Evolutionary conservation across 2,113 vertebrate genomes (phyloP), one percentile per base, ranked within the genome.

Genomic region (Phalacrocorax carbo): DNA sequence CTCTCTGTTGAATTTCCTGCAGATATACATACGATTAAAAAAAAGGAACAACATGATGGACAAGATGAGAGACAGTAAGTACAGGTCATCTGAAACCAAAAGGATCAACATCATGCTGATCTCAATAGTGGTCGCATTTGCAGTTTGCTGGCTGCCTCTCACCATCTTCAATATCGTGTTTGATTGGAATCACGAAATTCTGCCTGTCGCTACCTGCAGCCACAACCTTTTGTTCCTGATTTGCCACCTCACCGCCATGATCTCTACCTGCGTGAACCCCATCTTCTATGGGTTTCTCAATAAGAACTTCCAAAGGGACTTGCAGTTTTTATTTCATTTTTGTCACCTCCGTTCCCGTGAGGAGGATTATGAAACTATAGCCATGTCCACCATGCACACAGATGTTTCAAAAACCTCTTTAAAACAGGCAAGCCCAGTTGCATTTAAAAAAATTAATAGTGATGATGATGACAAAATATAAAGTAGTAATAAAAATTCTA

Each of bases 271-370:
- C 10, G 98, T 99, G 90, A 99, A 99, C 94, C 99, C 99, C 8
- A 98, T 99, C 76, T 99, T 99, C 97, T 99, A 99, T 1, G 99
- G 99, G 27, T 99, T 99, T 95, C 98, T 99, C 70, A 99, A 99
- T 96, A 99, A 99, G 95, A 99, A 99, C 88, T 99, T 99, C 93
- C 99, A 99, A 98, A 98, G 98, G 30, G 99, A 99, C 88, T 93
- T 99, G 89, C 98, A 99, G 49, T 97, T 98, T 94, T 98, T 98
- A 73, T 99, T 99, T 91, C 98, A 98, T 52, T 98, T 99, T 81
- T 99, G 99, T 93, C 97, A 99, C 93, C 98, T 98, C 90, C 97
- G 97, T 21, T 95, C 98, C 52, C 98, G 80, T 64, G 98, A 99
- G 34, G 99, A 99, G n/a, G 99, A 99, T 91, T 99, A 99, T 66